Evolutionary conservation across 2,797 vertebrate genomes (phyloP).

Genomic region (Dendrocincla fuliginosa): DNA sequence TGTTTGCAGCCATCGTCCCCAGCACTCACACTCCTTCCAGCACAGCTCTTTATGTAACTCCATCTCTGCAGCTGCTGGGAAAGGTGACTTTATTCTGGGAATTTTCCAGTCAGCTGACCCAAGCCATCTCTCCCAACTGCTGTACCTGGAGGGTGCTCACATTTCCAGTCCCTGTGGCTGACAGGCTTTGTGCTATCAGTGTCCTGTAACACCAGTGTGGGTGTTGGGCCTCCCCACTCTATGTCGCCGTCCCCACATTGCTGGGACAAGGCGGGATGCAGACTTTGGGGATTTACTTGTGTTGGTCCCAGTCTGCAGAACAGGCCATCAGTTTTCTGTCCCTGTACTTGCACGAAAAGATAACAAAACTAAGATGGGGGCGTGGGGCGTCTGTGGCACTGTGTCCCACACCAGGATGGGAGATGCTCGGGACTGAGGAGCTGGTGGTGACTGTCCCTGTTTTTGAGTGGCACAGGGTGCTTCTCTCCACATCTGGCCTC

Average conservation of each 20-base stretch:
- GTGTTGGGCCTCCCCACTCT: neutral
- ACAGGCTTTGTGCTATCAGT: neutral
- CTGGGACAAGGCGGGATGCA: neutral
- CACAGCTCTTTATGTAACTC: neutral
- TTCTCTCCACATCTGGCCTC: neutral
- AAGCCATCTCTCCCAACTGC: neutral
- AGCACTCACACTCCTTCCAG: neutral
- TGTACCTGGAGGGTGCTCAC: constrained; percentile 24
- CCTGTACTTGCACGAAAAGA: neutral
- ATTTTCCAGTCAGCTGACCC: constrained; percentile 58
- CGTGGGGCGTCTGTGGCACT: fast-evolving
- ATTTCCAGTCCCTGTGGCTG: neutral
- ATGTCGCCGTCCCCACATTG: fast-evolving
- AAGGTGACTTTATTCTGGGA: constrained; percentile 63
- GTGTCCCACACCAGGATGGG: fast-evolving
- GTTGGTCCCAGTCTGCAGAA: neutral
- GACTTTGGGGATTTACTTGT: neutral
- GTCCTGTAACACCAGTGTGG: neutral
- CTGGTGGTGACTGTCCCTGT: neutral
- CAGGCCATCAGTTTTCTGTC: fast-evolving
- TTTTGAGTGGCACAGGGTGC: neutral
- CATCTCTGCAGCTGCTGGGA: constrained; percentile 27
- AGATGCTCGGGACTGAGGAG: fast-evolving
- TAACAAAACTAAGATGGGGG: neutral
- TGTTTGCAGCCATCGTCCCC: neutral